Evolutionary conservation across 2,797 vertebrate species (phyloP).

Genomic region (Eulemur mongoz): DNA sequence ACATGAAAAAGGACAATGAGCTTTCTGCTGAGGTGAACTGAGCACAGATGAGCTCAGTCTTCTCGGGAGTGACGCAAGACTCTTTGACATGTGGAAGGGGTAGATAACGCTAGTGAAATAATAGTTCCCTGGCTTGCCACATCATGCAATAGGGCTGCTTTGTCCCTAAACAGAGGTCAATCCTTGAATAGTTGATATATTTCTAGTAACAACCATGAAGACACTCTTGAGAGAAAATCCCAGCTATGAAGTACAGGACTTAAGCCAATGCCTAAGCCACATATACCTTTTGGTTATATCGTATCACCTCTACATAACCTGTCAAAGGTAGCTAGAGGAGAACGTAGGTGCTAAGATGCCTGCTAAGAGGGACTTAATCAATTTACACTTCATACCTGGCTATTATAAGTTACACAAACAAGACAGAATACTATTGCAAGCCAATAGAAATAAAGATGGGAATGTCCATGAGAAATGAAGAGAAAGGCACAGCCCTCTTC

Average conservation of each 20-base stretch:
- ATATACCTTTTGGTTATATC: background rate
- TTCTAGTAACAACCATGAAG: background rate
- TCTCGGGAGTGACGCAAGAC: background rate
- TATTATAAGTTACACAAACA: background rate
- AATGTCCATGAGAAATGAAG: background rate
- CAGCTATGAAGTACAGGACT: background rate
- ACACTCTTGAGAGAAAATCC: background rate
- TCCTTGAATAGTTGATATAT: background rate
- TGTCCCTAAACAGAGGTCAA: background rate
- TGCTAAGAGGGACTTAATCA: too few species aligned
- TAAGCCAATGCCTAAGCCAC: background rate
- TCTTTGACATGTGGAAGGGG: background rate
- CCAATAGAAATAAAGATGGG: background rate
- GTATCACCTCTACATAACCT: background rate
- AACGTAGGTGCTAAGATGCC: background rate
- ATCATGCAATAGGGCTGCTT: background rate
- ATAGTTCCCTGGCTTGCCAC: background rate
- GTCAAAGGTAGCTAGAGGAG: background rate
- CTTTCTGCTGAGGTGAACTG: constrained; percentile 27
- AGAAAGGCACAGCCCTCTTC: background rate
- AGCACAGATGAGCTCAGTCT: background rate
- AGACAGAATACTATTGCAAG: background rate
- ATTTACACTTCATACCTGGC: background rate
- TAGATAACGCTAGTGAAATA: background rate
- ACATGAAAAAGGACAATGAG: background rate